phyloP scores from a whole-genome alignment of 1,140 invertebrate genomes.

The Conopomorpha cramerella region DNA sequence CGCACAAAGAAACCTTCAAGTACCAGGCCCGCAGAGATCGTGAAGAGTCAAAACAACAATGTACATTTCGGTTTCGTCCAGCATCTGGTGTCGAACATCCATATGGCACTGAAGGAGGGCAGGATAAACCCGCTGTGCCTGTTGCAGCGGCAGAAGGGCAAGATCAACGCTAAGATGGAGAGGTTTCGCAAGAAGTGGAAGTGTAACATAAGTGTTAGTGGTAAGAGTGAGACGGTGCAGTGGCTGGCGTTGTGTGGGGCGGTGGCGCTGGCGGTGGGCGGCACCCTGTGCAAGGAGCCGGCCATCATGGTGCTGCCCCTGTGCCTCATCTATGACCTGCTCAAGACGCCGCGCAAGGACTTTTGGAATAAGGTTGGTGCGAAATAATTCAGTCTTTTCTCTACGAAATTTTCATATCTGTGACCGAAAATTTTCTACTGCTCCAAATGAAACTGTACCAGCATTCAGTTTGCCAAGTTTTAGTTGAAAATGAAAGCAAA shows the following conservation, averaged over 20 bases:
- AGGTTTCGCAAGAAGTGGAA: slow-evolving; percentile 39
- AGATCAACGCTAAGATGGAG: slow-evolving; percentile 29
- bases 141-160: slow-evolving; percentile 17
- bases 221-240: slow-evolving; percentile 49
- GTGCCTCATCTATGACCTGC: slow-evolving; percentile 77
- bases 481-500: too few relatives aligned
- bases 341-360: too few relatives aligned
- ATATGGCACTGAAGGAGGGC: slow-evolving; percentile 34
- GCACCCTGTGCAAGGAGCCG: slow-evolving; percentile 89
- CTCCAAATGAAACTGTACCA: too few relatives aligned
- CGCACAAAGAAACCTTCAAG: slow-evolving; percentile 21
- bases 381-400: too few relatives aligned
- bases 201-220: slow-evolving; percentile 45
- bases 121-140: slow-evolving; percentile 39
- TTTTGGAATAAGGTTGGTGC: too few relatives aligned
- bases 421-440: too few relatives aligned
- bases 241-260: slow-evolving; percentile 63
- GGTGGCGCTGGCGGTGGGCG: slow-evolving; percentile 66
- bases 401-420: too few relatives aligned
- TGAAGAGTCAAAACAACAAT: slow-evolving; percentile 41
- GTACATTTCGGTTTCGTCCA: slow-evolving; percentile 41
- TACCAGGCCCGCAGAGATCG: slow-evolving; percentile 26
- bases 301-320: slow-evolving; percentile 89
- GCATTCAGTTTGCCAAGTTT: too few relatives aligned
- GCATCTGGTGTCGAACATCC: slow-evolving; percentile 41